Base-by-base conservation (phyloP, 2,113 vertebrate species). In the Turdus rufiventris region DNA sequence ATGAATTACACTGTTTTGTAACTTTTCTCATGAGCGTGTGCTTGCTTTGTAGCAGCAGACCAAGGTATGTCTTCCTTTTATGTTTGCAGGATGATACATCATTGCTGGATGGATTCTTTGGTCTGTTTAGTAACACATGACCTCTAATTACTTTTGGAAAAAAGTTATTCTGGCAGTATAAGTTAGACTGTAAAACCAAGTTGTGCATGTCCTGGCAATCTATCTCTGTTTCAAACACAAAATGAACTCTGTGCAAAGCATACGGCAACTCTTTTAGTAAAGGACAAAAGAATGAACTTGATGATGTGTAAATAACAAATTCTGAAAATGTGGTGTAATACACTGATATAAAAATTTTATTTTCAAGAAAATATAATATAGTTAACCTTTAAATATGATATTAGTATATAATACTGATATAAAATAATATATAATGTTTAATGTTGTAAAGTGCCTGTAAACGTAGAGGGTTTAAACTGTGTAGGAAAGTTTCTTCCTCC, bases 101-200 rank as follows among this genome's bases (percentile, higher is more conserved):
- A 21, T 62, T 10, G 5, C 74, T 89, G 75, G 31, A 50, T 89
- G 43, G 34, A 73, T 91, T 91, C 43, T 85, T 83, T 1, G 2
- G 21, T 71, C 88, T 94, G 29, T 93, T 82, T 89, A 72, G 77
- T 91, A 88, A 74, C 36, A 85, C 23, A 25, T 78, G 73, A 68
- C 50, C 56, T 88, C 43, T 93, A 86, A 96, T 91, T 96, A 74
- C 20, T 19, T 85, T 63, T 81, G 53, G 51, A 70, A 84, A 73
- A 88, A 84, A 80, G 43, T 85, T 76, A 26, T 36, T 87, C 34
- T 73, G 70, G 36, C 77, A 79, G 15, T 51, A 4, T 54, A 91
- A 82, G 43, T 66, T 42, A 79, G 34, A 58, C 43, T 58, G 53
- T 91, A 73, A 89, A 95, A 71, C 71, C 87, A 82, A 93, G 53